Percentiles rank a stretch among this genome's conserved stretches.
These are phyloP conservation scores for Vicugna pacos DNA, from an alignment of 2,113 vertebrate species.

Conservation along the genomic window DNA sequence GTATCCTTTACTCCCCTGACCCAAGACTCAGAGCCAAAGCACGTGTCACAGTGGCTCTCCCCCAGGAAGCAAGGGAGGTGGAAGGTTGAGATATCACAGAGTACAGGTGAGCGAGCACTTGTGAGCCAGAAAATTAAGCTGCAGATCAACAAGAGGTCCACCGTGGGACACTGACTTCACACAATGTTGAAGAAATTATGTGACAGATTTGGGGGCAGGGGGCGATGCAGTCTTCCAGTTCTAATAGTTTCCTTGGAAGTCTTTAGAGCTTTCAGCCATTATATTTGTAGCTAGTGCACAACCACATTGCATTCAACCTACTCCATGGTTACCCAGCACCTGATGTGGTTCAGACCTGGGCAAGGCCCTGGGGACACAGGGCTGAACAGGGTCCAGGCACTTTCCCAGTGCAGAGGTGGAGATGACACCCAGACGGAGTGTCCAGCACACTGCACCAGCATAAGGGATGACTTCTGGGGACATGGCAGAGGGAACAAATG, in stretches of 20 bases:
- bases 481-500: background rate
- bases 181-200: background rate
- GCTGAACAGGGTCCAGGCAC: background rate
- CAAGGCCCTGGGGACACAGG: background rate
- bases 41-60: fast-evolving
- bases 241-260: background rate
- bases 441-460: fast-evolving
- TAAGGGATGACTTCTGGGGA: background rate
- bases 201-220: background rate
- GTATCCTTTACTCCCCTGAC: background rate
- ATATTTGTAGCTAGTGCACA: background rate
- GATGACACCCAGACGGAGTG: background rate
- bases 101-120: background rate
- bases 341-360: background rate
- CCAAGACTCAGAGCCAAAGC: background rate
- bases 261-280: background rate
- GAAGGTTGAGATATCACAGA: background rate
- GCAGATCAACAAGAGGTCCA: background rate
- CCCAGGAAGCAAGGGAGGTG: background rate
- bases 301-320: background rate
- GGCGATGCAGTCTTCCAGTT: background rate
- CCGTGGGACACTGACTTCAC: background rate
- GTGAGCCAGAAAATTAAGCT: background rate
- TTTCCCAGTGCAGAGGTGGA: background rate
- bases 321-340: background rate